A percentile compares a stretch with the other conserved stretches of the same genome.
Conservation (phyloP, 2,113 vertebrate species). For the Anhinga rufa region DNA sequence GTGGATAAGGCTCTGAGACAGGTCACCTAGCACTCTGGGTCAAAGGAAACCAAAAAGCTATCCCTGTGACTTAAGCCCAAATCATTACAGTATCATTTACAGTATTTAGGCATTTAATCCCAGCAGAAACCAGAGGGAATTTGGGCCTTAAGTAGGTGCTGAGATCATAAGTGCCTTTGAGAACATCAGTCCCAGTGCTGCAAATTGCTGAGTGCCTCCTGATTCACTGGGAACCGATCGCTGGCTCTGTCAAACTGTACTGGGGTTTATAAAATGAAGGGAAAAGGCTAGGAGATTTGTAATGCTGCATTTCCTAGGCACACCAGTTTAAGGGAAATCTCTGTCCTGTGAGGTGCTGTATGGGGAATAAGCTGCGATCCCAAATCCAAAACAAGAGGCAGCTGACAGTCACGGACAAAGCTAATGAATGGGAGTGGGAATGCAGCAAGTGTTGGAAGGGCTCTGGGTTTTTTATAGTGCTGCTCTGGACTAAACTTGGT, state of each 20-base stretch:
- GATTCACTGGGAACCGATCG: fast-evolving
- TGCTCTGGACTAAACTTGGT: not conserved
- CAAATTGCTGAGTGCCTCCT: fast-evolving
- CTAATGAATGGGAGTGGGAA: too few relatives aligned
- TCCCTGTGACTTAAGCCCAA: not conserved
- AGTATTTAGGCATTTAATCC: not conserved
- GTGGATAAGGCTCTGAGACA: not conserved
- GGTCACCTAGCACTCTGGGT: not conserved
- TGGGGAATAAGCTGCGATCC: fast-evolving
- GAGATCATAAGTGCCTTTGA: not conserved
- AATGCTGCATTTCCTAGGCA: not conserved
- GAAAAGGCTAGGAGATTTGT: fast-evolving
- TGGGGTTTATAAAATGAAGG: not conserved
- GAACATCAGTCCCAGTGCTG: not conserved
- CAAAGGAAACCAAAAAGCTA: not conserved
- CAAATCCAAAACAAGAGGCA: not conserved
- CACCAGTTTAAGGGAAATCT: not conserved
- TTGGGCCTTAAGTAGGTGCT: too few relatives aligned
- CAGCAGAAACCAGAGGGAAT: not conserved
- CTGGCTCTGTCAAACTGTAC: not conserved
- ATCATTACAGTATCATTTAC: too few relatives aligned
- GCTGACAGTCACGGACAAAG: too few relatives aligned
- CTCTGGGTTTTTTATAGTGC: not conserved
- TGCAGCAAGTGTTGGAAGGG: not conserved
- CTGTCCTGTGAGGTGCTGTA: fast-evolving